Evolutionary conservation across 2,797 vertebrate species (phyloP).

Genomic region (Lepus oiostolus): DNA sequence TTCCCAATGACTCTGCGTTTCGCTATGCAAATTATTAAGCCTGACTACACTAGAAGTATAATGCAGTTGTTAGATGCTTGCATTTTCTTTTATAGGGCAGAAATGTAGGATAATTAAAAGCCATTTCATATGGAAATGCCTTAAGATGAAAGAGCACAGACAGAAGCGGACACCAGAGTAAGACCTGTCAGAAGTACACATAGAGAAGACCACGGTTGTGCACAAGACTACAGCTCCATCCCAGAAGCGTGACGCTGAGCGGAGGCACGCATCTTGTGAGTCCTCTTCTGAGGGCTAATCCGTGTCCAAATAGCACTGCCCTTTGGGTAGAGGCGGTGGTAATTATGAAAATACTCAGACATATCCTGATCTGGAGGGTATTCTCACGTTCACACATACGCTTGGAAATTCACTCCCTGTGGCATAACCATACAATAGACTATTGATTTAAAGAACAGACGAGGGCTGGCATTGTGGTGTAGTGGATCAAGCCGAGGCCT

Average conservation of each 20-base stretch:
- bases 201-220: no score
- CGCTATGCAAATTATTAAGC: not conserved
- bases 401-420: not conserved
- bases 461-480: no score
- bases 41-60: not conserved
- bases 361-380: not conserved
- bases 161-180: not conserved
- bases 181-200: no score
- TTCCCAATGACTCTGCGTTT: not conserved
- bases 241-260: fast-evolving
- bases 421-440: not conserved
- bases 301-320: not conserved
- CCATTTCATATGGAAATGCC: not conserved
- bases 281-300: fast-evolving
- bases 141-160: not conserved
- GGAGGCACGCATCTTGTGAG: fast-evolving
- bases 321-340: no score
- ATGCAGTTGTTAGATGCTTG: not conserved
- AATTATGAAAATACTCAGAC: fast-evolving
- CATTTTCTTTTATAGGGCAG: not conserved
- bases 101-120: constrained; percentile 21
- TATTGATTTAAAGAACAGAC: not conserved
- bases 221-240: fast-evolving
- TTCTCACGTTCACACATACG: fast-evolving
- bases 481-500: no score